These are phyloP conservation scores for Ptychadena robeensis DNA, from an alignment of 2,797 vertebrate genomes.

Conservation along the genomic window DNA sequence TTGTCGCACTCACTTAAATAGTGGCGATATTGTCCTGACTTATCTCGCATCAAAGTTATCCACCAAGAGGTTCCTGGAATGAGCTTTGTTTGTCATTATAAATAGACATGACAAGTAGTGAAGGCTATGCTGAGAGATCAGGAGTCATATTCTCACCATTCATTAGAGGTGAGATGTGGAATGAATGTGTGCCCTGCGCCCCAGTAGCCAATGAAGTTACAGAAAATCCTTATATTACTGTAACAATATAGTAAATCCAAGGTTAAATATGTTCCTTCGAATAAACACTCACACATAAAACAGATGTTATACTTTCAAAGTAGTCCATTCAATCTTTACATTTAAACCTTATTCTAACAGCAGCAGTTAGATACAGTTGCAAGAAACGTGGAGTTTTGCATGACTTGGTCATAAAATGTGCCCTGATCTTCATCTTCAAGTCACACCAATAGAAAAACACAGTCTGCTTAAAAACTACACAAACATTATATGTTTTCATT, in stretches of 20 bases:
- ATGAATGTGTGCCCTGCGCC: background rate
- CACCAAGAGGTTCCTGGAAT: slow-evolving; percentile 69
- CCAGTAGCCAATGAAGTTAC: background rate
- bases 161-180: slow-evolving; percentile 24
- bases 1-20: slow-evolving; percentile 65
- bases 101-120: slow-evolving; percentile 63
- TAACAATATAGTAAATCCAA: background rate
- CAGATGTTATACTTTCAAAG: no score
- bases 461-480: no score
- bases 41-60: slow-evolving; percentile 63
- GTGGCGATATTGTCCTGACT: slow-evolving; percentile 65
- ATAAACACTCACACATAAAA: no score
- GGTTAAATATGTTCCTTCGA: no score
- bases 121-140: slow-evolving; percentile 38
- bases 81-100: slow-evolving; percentile 69
- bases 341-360: no score
- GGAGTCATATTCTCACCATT: slow-evolving; percentile 25
- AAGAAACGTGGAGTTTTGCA: no score
- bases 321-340: no score
- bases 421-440: no score
- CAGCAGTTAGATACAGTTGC: no score
- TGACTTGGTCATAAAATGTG: no score
- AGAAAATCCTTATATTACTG: background rate
- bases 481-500: no score
- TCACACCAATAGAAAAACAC: no score